Base-by-base conservation (phyloP, 2,888 invertebrate genomes). In the Noctuana brunneofusca region DNA sequence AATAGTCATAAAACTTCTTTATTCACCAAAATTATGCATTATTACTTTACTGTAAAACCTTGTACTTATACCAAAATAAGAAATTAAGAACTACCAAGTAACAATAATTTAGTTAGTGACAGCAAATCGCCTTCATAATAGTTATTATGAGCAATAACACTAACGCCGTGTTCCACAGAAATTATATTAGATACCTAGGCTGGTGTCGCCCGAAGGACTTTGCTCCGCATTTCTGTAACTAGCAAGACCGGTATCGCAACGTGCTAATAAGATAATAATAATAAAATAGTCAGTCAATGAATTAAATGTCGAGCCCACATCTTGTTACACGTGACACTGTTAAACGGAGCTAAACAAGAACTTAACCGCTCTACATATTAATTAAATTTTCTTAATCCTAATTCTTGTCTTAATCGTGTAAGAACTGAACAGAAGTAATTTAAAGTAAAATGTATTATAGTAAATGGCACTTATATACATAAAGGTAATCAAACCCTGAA, bases 131-230 rank as follows among this genome's bases (percentile, higher is more conserved):
- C 69, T 69, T 71, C 79, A 82, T 84, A 84, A 85, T 81, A 71
- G 80, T 81, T 81, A 83, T 83, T 83, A 81, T 81, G 78, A 77
- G 81, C 75, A 81, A 83, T 84, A 83, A 84, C 84, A 84, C 81
- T 80, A 80, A 54, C 46, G 60, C 80, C 73, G 77, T 75, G 66
- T 46, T 30, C 80, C 78, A 82, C 81, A 83, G 79, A 84, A 84
- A 85, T 85, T 82, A 80, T 81, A 80, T 81, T 83, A 84, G 73
- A 67, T 67, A 68, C 57, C 59, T 46, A 46, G 46, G 46, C 53
- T 18, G 46, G 54, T 54, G 54, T 60, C 54, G 54, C 60, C 59
- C 12, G 59, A 54, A 60, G 60, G 60, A 48, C 48, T 55, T 56
- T 55, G 48, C 38, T 55, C 38, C 55, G 49, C 27, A 62, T 62